These are phyloP conservation scores for Aegotheles bennettii DNA, from an alignment of 2,113 vertebrate genomes.

Conservation along the genomic window DNA sequence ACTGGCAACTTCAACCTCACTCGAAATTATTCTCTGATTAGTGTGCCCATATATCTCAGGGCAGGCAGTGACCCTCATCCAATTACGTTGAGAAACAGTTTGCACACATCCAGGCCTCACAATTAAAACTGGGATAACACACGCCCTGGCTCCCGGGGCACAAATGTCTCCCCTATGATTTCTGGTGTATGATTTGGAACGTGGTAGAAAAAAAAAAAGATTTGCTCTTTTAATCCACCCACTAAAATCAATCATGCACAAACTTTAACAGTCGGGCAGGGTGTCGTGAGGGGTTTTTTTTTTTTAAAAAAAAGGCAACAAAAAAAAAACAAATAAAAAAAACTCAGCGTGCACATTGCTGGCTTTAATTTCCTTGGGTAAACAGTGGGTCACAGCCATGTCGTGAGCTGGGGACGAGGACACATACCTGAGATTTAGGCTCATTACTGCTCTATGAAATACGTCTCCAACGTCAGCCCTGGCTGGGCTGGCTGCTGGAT, in stretches of 20 bases:
- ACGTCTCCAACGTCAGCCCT: neutral
- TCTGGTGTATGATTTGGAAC: neutral
- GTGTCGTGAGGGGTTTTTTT: neutral
- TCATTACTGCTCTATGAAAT: slow-evolving; percentile 33
- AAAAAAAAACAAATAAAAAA: neutral
- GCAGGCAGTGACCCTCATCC: slow-evolving; percentile 58
- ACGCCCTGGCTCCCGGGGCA: neutral
- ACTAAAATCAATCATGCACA: slow-evolving; percentile 5
- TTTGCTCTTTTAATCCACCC: neutral
- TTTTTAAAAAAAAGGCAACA: neutral
- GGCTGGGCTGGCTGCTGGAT: neutral
- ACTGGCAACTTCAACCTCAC: neutral
- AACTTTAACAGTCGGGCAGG: neutral
- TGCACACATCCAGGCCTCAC: neutral
- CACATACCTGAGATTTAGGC: slow-evolving; percentile 20
- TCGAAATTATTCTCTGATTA: slow-evolving; percentile 55
- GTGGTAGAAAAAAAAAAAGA: neutral
- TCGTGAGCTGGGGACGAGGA: neutral
- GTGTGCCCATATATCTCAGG: slow-evolving; percentile 44
- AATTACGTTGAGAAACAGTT: slow-evolving; percentile 43
- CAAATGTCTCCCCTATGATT: neutral
- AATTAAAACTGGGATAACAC: slow-evolving; percentile 16
- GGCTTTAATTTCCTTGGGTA: slow-evolving; percentile 64
- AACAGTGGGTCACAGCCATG: neutral
- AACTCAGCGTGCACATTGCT: neutral